Percentiles rank a stretch among this genome's conserved stretches.
These are phyloP conservation scores for Sphenopsis melanotis DNA, from an alignment of 2,797 vertebrate genomes.

Conservation along the genomic window DNA sequence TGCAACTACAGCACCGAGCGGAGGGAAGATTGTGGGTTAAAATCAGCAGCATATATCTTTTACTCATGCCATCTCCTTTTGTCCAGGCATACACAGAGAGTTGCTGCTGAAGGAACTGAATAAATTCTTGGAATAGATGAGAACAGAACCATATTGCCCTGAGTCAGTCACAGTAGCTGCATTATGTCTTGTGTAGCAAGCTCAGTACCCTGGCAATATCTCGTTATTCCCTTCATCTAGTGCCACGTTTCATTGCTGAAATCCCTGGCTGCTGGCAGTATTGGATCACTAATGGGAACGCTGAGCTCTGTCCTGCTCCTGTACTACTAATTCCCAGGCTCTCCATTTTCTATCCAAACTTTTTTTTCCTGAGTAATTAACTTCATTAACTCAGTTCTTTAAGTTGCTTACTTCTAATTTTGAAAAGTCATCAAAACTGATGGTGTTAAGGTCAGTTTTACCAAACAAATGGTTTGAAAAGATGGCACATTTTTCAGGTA, in stretches of 20 bases:
- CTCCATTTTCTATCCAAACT: neutral
- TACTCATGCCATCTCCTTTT: neutral
- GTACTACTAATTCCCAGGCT: neutral
- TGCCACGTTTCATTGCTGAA: neutral
- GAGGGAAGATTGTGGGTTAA: neutral
- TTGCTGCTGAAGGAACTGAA: neutral
- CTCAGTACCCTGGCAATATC: neutral
- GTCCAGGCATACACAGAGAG: neutral
- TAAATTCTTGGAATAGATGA: neutral
- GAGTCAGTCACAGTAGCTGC: neutral
- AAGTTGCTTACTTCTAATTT: neutral
- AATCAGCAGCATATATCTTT: neutral
- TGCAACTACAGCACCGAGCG: neutral
- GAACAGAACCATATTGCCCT: neutral
- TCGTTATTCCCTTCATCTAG: neutral
- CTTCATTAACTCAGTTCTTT: neutral
- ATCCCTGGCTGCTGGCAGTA: neutral
- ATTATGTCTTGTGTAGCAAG: neutral
- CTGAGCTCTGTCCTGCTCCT: neutral
- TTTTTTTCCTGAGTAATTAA: neutral
- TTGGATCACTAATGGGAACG: neutral
- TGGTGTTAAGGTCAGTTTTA: neutral
- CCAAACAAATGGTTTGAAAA: neutral
- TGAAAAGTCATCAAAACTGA: neutral
- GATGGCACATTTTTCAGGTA: neutral